phyloP scores from a whole-genome alignment of 2,888 invertebrate genomes.

The Nycteola revayana region DNA sequence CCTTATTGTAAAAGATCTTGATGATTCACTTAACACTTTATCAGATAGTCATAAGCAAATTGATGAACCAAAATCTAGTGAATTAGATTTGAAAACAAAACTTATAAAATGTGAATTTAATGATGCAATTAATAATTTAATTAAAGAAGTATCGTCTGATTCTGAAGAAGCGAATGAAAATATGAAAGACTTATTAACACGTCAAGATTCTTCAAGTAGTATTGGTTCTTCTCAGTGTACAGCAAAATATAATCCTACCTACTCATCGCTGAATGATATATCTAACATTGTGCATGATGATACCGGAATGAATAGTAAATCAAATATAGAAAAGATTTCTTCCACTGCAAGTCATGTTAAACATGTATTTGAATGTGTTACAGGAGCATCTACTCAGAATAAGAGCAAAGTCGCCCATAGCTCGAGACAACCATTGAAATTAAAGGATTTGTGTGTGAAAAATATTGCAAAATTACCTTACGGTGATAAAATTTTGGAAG shows the following conservation, averaged over 20 bases:
- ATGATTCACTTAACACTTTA: conserved; percentile 23
- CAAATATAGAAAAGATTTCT: conserved; percentile 34
- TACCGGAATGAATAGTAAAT: conserved; percentile 37
- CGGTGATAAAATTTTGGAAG: conserved; percentile 86
- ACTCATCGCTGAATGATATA: conserved; percentile 83
- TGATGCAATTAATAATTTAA: conserved; percentile 71
- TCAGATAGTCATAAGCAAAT: conserved; percentile 5
- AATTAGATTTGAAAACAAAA: conserved; percentile 66
- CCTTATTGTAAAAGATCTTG: conserved; percentile 65
- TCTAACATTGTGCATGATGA: conserved; percentile 80
- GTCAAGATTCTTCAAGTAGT: conserved; percentile 84
- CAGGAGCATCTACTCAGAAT: conserved; percentile 45
- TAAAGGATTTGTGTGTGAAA: conserved; percentile 85
- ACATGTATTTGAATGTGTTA: conserved; percentile 70
- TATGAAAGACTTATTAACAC: conserved; percentile 54
- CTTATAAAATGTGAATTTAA: conserved; percentile 72
- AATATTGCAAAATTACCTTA: conserved; percentile 85
- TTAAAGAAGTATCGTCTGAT: conserved; percentile 68
- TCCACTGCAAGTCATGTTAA: conserved; percentile 56
- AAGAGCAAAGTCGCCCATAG: conserved; percentile 20
- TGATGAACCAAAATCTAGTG: conserved; percentile 16
- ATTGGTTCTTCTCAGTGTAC: conserved; percentile 87
- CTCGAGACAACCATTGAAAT: conserved; percentile 61
- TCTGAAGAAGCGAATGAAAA: conserved; percentile 52
- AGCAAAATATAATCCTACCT: conserved; percentile 84